Conservation (phyloP, 1,140 invertebrate genomes). For the Paramacrobiotus metropolitanus region DNA sequence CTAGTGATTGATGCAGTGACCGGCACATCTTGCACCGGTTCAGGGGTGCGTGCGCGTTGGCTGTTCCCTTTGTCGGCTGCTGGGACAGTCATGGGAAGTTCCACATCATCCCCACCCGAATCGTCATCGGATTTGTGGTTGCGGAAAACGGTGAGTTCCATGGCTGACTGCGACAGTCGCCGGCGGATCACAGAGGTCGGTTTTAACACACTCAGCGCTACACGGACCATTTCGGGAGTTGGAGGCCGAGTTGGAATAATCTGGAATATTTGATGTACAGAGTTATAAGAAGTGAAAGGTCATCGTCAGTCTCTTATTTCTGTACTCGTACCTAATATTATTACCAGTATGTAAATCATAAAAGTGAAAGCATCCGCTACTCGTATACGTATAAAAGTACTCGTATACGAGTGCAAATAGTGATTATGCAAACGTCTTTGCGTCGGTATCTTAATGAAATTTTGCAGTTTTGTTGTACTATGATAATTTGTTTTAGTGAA, state of each 20-base stretch:
- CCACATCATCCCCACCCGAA: background rate
- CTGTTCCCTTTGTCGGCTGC: background rate
- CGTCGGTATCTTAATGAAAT: too few relatives aligned
- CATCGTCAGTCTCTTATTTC: background rate
- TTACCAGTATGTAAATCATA: background rate
- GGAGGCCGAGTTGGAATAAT: background rate
- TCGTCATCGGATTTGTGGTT: background rate
- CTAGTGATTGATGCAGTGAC: background rate
- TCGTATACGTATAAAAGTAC: background rate
- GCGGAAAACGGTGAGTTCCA: background rate
- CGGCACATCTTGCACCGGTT: background rate
- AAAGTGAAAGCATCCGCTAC: background rate
- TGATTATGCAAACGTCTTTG: background rate
- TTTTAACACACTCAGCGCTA: background rate
- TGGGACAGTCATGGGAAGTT: background rate
- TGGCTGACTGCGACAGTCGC: background rate
- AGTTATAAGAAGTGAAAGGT: background rate
- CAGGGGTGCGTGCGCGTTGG: background rate
- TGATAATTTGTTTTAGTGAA: too few relatives aligned
- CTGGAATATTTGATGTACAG: background rate
- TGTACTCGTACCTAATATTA: background rate
- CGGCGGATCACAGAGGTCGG: background rate
- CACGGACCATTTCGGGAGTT: background rate
- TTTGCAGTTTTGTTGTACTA: too few relatives aligned
- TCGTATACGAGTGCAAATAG: background rate